phyloP scores from a whole-genome alignment of 2,888 invertebrate genomes.

The Tolmerus cingulatus region DNA sequence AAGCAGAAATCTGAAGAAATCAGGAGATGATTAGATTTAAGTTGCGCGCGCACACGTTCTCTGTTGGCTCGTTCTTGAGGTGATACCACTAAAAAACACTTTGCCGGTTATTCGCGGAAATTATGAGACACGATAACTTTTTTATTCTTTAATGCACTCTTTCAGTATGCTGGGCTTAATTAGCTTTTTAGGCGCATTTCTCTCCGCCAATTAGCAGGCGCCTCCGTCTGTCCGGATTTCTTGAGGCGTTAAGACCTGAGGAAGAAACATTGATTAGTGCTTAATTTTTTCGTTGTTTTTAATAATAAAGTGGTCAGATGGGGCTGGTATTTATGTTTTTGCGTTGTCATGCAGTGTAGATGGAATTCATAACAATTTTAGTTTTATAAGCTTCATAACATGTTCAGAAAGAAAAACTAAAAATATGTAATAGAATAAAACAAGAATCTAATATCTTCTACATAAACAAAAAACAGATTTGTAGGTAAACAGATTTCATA shows the following conservation, averaged over 20 bases:
- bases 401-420: too few species aligned
- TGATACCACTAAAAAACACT: not conserved
- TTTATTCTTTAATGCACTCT: not conserved
- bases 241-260: not conserved
- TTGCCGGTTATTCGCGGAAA: not conserved
- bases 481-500: too few species aligned
- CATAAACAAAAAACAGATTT: too few species aligned
- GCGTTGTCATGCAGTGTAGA: not conserved
- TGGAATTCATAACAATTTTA: not conserved
- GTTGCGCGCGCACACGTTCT: not conserved
- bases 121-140: not conserved
- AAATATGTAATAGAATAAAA: too few species aligned
- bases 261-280: not conserved
- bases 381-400: too few species aligned
- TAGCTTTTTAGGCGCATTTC: not conserved
- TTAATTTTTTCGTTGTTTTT: not conserved
- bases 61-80: not conserved
- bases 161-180: not conserved
- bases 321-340: not conserved
- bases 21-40: not conserved
- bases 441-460: too few species aligned
- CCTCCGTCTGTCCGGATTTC: not conserved
- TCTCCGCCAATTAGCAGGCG: not conserved
- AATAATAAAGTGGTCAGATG: not conserved
- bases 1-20: not conserved